Evolutionary conservation across 2,888 invertebrate genomes (phyloP).

Genomic region (Anthophora plumipes): DNA sequence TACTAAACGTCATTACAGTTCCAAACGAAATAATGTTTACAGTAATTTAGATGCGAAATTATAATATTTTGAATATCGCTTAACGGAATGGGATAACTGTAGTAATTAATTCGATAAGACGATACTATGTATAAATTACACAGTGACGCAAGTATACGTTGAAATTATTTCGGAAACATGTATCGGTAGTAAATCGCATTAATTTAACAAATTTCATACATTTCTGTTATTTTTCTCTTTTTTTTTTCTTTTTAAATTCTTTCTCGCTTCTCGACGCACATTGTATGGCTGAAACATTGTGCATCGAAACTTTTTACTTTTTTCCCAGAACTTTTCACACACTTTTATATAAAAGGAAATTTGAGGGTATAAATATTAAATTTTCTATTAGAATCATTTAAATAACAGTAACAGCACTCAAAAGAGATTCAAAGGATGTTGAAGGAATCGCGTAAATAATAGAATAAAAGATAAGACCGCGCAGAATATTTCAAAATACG

Average conservation of each 20-base stretch:
- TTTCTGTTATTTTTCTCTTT: neutral
- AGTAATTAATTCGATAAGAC: slow-evolving; percentile 5
- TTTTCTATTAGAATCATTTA: slow-evolving; percentile 15
- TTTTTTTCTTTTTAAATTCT: neutral
- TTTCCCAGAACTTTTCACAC: slow-evolving; percentile 5
- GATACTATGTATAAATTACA: neutral
- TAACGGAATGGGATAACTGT: neutral
- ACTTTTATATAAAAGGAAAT: neutral
- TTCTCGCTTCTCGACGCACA: slow-evolving; percentile 52
- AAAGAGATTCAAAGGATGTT: slow-evolving; percentile 9
- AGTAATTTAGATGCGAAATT: neutral
- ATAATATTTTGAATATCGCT: neutral
- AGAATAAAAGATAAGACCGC: neutral
- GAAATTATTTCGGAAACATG: neutral
- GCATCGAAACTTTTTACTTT: slow-evolving; percentile 38
- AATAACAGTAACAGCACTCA: slow-evolving; percentile 9
- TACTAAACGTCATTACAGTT: slow-evolving; percentile 18
- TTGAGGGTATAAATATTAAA: slow-evolving; percentile 38
- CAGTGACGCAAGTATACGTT: neutral
- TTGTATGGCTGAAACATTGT: slow-evolving; percentile 74
- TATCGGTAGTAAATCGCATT: neutral
- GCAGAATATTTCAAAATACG: neutral
- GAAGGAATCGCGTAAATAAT: slow-evolving; percentile 9
- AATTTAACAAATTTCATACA: slow-evolving; percentile 1
- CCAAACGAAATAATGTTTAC: neutral